Evolutionary conservation across 2,888 invertebrate genomes (phyloP), one percentile per base, ranked within the genome.

Genomic region (Deilephila elpenor): DNA sequence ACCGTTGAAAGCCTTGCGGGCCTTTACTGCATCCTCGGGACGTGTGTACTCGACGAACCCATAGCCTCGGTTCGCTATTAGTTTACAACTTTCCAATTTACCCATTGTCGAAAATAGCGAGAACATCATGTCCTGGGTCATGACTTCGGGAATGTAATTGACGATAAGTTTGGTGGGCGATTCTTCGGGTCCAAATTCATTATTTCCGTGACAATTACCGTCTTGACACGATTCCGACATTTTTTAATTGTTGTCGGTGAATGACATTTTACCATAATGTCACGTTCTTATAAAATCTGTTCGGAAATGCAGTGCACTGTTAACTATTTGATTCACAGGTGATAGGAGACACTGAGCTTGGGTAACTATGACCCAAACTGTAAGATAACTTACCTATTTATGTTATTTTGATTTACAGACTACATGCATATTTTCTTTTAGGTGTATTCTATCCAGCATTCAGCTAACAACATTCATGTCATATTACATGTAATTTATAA

Each of bases 151-250:
- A 92, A 95, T 95, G 90, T 95, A 95, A 92, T 95, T 95, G 90
- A 95, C 93, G 88, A 95, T 95, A 90, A 95, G 95, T 90, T 95
- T 95, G 81, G 95, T 95, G 83, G 95, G 95, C 88, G 95, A 95
- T 93, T 95, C 95, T 83, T 95, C 95, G 82, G 94, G 91, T 87
- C 94, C 92, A 93, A 88, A 93, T 91, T 95, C 95, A 89, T 89
- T 93, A 93, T 87, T 93, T 93, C 93, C 95, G 90, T 95, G 95
- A 94, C 95, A 94, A 94, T 93, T 95, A 94, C 92, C 94, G 93
- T 94, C 95, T 92, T 95, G 95, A 95, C 95, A 95, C 95, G 95
- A 94, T 93, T 95, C 95, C 95, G 95, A 95, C 95, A 95, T 95
- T 95, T 95, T 95, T 95, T 94, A 95, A 94, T 94, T 94, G 95